Percentiles rank a stretch among this genome's conserved stretches.
Evolutionary conservation across 2,113 vertebrate genomes (phyloP).

Genomic region (Urocynchramus pylzowi): DNA sequence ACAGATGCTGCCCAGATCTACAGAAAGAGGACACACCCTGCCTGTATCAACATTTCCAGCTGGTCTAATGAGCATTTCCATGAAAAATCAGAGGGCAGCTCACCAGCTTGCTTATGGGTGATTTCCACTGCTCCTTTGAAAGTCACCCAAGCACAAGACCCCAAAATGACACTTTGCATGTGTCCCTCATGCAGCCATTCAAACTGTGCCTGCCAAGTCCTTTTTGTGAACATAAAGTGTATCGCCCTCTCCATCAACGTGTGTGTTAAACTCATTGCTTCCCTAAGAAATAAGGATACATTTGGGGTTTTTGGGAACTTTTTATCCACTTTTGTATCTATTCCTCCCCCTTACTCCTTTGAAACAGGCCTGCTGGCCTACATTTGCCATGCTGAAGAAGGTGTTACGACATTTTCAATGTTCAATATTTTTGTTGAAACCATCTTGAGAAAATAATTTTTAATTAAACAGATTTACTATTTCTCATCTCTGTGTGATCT

Average conservation of each 20-base stretch:
- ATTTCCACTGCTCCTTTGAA: neutral
- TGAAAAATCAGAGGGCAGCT: neutral
- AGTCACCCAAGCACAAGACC: neutral
- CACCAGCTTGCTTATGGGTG: neutral
- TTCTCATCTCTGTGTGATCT: slow-evolving; percentile 8
- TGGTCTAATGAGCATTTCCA: neutral
- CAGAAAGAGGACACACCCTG: neutral
- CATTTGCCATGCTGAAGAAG: neutral
- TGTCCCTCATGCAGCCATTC: neutral
- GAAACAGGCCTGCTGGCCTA: neutral
- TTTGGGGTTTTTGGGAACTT: neutral
- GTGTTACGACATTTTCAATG: neutral
- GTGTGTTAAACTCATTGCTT: neutral
- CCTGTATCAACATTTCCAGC: neutral
- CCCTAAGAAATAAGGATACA: neutral
- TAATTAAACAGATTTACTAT: slow-evolving; percentile 40
- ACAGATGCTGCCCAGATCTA: neutral
- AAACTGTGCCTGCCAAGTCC: neutral
- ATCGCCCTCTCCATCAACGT: neutral
- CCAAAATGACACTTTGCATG: neutral
- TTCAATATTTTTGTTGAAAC: slow-evolving; percentile 26
- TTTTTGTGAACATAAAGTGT: neutral
- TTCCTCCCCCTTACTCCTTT: neutral
- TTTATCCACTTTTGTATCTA: neutral
- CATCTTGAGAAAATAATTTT: slow-evolving; percentile 25